Conservation (phyloP, 2,797 vertebrate species). For the Arctocebus calabarensis region DNA sequence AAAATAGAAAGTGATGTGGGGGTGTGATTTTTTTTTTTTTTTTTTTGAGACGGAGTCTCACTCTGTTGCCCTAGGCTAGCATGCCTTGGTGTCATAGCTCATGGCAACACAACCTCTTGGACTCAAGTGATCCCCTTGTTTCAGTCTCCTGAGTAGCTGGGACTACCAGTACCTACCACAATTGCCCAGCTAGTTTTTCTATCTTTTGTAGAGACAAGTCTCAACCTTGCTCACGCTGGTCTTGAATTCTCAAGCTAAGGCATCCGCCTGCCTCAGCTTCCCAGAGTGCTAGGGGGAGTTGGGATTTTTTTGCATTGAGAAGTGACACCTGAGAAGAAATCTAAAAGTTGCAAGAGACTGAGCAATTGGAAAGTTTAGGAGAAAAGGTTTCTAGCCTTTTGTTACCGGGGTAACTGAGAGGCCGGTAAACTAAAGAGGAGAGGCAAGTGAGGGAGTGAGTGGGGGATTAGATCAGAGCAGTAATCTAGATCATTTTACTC, state of each 20-base stretch:
- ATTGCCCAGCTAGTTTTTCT: too few relatives aligned
- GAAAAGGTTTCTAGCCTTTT: not conserved
- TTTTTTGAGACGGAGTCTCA: too few relatives aligned
- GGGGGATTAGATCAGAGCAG: not conserved
- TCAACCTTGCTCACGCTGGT: too few relatives aligned
- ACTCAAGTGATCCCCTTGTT: too few relatives aligned
- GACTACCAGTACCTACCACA: too few relatives aligned
- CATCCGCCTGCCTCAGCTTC: too few relatives aligned
- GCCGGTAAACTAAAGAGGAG: not conserved
- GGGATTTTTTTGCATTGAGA: not conserved
- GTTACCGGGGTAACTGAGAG: not conserved
- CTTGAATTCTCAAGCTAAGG: too few relatives aligned
- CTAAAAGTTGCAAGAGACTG: not conserved
- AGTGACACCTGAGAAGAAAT: slow-evolving; percentile 28
- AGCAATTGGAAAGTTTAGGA: not conserved
- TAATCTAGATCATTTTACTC: slow-evolving; percentile 34
- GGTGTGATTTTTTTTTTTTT: not conserved
- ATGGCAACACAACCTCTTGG: too few relatives aligned
- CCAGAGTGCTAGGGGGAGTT: not conserved
- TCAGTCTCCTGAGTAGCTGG: too few relatives aligned
- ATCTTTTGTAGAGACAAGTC: too few relatives aligned
- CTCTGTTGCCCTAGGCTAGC: too few relatives aligned
- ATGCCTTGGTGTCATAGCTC: too few relatives aligned
- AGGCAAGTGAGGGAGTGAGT: not conserved
- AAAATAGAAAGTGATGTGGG: slow-evolving; percentile 17